Evolutionary conservation across 2,888 invertebrate species (phyloP), one percentile per base, ranked within the genome.

Genomic region (Heliconius ismenius): DNA sequence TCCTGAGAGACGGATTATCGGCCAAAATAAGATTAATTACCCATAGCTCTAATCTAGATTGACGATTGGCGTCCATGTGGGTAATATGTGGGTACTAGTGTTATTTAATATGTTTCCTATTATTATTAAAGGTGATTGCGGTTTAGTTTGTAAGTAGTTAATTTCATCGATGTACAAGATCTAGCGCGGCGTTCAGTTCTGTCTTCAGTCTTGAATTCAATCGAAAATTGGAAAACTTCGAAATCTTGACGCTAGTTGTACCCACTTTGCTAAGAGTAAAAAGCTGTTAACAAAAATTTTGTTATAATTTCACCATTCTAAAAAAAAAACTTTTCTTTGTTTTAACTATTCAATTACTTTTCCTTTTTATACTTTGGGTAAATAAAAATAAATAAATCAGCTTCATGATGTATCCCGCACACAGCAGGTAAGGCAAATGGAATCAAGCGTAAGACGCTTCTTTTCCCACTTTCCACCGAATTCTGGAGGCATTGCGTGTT

Each of bases 1-100:
- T 78, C 84, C 80, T 84, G 84, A 84, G 85, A 89, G 87, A 88
- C 84, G 87, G 87, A 90, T 89, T 88, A 89, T 86, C 82, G 86
- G 80, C 83, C 85, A 84, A 89, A 88, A 87, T 86, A 86, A 89
- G 90, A 90, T 91, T 90, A 89, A 90, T 90, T 89, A 89, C 86
- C 77, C 74, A 74, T n/a, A 39, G 58, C 60, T 43, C 63, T 75
- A 77, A 72, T 77, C 74, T 77, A 74, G 70, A 77, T 77, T 75
- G 77, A 77, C 75, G 75, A 72, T 75, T 75, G 39, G 70, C 72
- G 60, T 75, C 60, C 70, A 60, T 72, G 65, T 28, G 63, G 63
- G 73, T 62, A 39, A 73, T n/a, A 62, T 39, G 26, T 62, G 43
- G 21, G 73, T 28, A 62, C 73, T 43, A 43, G 43, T 43, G 28